Conservation (phyloP, 2,113 vertebrate genomes). For the Oostethus manadensis region DNA sequence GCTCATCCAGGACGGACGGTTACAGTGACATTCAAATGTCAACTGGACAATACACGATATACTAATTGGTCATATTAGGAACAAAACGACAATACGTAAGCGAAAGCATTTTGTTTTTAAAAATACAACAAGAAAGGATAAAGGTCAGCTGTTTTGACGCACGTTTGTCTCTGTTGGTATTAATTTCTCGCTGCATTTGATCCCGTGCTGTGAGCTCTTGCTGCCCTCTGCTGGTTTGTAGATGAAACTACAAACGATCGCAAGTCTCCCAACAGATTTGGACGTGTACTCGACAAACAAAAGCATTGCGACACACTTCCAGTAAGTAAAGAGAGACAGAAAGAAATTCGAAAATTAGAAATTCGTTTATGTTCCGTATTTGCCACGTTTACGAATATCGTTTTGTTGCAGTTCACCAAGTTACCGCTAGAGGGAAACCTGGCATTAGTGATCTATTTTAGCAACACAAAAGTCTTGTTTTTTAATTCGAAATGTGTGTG, state of each 20-base stretch:
- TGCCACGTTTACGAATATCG: neutral
- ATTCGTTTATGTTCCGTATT: neutral
- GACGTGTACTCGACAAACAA: neutral
- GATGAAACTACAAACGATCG: neutral
- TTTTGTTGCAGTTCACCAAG: neutral
- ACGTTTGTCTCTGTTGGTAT: neutral
- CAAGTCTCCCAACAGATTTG: neutral
- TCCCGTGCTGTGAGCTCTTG: slow-evolving; percentile 7
- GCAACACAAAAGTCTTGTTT: too few species aligned
- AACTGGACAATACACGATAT: neutral
- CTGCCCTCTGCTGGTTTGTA: slow-evolving; percentile 36
- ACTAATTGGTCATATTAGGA: too few species aligned
- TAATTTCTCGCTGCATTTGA: neutral
- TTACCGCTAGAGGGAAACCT: neutral
- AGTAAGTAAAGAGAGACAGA: too few species aligned
- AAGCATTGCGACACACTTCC: neutral
- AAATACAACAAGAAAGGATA: slow-evolving; percentile 1
- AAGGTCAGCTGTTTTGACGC: slow-evolving; percentile 22
- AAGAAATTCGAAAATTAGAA: neutral
- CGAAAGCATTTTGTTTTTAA: slow-evolving; percentile 14
- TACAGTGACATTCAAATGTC: neutral
- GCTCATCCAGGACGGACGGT: slow-evolving; percentile 44
- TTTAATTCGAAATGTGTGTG: too few species aligned
- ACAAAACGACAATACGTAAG: neutral
- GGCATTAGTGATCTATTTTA: neutral